Evolutionary conservation across 53 echinoderm and acorn worm genomes (phyloP).

Genomic region (Patiria pectinifera): DNA sequence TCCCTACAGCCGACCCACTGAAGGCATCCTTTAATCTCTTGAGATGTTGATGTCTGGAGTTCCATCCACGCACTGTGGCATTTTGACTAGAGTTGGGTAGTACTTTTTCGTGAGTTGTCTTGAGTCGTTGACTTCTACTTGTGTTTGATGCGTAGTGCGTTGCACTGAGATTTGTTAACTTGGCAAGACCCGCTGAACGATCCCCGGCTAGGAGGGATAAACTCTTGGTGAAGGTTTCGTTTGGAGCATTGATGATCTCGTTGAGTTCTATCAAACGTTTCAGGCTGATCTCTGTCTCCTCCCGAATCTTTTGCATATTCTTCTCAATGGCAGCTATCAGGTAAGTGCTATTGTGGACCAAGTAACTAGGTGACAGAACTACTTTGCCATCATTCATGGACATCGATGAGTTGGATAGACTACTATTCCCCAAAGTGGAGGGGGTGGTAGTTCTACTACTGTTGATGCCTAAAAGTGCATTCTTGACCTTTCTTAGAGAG

Average conservation of each 20-base stretch:
- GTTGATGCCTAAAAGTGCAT: conserved; percentile 23
- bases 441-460: conserved; percentile 42
- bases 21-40: not conserved
- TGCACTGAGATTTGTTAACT: conserved; percentile 13
- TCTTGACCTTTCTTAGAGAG: conserved; percentile 25
- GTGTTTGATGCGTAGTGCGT: conserved; percentile 2
- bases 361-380: conserved; percentile 40
- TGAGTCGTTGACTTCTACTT: not conserved
- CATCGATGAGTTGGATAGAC: not conserved
- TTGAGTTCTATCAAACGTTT: conserved; percentile 80
- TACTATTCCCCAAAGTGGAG: conserved; percentile 3
- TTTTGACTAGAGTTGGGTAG: not conserved
- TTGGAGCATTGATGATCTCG: conserved; percentile 73
- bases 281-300: conserved; percentile 88
- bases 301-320: conserved; percentile 91
- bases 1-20: not conserved
- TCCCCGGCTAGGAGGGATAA: not conserved
- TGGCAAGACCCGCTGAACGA: not conserved
- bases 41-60: not conserved
- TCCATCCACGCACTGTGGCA: not conserved
- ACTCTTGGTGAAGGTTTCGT: conserved; percentile 47
- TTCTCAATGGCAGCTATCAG: conserved; percentile 90
- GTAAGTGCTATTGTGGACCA: conserved; percentile 76
- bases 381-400: conserved; percentile 17
- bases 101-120: not conserved